Conservation (phyloP, 1,140 invertebrate genomes). For the Halictus rubicundus region DNA sequence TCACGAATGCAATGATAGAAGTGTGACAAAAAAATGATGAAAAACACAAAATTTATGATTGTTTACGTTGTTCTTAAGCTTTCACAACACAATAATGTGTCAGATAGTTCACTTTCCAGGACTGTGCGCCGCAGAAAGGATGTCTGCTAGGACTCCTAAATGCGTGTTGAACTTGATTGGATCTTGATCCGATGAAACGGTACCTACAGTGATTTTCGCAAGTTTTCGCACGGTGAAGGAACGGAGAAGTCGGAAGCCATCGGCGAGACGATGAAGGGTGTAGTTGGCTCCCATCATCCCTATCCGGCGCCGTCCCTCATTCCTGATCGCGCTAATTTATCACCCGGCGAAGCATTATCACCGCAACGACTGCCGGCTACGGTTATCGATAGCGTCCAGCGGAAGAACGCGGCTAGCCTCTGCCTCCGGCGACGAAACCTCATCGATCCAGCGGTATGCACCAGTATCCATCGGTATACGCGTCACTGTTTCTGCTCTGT, state of each 20-base stretch:
- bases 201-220: too few relatives aligned
- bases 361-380: background rate
- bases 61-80: too few relatives aligned
- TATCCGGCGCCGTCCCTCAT: constrained; percentile 7
- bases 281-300: background rate
- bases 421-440: background rate
- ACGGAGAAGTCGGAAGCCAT: background rate
- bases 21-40: too few relatives aligned
- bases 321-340: constrained; percentile 27
- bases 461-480: background rate
- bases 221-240: background rate
- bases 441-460: background rate
- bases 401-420: background rate
- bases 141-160: too few relatives aligned
- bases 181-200: too few relatives aligned
- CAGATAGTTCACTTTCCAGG: too few relatives aligned
- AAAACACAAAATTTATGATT: too few relatives aligned
- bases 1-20: too few relatives aligned
- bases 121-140: too few relatives aligned
- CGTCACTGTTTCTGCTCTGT: background rate
- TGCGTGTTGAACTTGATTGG: too few relatives aligned
- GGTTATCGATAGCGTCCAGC: constrained; percentile 25
- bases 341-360: constrained; percentile 10
- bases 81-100: too few relatives aligned
- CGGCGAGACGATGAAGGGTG: background rate